Base-by-base conservation (phyloP, 2,888 invertebrate genomes). In the Pilophorus perplexus region DNA sequence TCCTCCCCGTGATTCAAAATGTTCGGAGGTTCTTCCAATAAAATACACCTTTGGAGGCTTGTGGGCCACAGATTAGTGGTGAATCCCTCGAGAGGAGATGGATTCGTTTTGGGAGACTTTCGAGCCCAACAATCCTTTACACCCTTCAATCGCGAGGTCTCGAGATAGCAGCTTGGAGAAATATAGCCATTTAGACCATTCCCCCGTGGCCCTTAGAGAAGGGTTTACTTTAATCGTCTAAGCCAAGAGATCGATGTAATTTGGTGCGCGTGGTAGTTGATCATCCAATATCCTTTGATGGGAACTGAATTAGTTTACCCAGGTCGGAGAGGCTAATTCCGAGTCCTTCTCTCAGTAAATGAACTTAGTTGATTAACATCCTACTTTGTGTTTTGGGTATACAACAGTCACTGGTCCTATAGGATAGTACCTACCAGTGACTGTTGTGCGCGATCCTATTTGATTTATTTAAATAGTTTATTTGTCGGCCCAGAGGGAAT, bases 121-220 rank as follows among this genome's bases (percentile, higher is more conserved):
- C 16, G 27, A 12, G 22, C 48, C 50, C 50, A 50, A 50, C 50
- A 50, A 50, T 50, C 50, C 50, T 50, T 50, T 50, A 50, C 27
- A 50, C 50, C 50, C 50, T 50, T 50, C 50, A 50, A 50, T 50
- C 50, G 50, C 50, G 50, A 27, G 50, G 25, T 27, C 50, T 50
- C 50, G 25, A 50, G 50, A 50, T 50, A 50, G 25, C 50, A 16
- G 50, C 27, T 27, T 16, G 50, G 50, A 27, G 50, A 50, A 50
- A 50, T 50, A 50, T 50, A 8, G 27, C 50, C 50, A 27, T 50
- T 50, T 50, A 27, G 50, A 27, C 3, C 50, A 50, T 50, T 27
- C 50, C 50, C 50, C n/a, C 6, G 50, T n/a, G 50, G 27, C 27
- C 5, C 50, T 12, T 1, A 16, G 12, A 12, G 27, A 27, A 27